A percentile compares a stretch with the other conserved stretches of the same genome.
These are phyloP conservation scores for Phrynosoma platyrhinos DNA, from an alignment of 2,113 vertebrate genomes.

Conservation along the genomic window DNA sequence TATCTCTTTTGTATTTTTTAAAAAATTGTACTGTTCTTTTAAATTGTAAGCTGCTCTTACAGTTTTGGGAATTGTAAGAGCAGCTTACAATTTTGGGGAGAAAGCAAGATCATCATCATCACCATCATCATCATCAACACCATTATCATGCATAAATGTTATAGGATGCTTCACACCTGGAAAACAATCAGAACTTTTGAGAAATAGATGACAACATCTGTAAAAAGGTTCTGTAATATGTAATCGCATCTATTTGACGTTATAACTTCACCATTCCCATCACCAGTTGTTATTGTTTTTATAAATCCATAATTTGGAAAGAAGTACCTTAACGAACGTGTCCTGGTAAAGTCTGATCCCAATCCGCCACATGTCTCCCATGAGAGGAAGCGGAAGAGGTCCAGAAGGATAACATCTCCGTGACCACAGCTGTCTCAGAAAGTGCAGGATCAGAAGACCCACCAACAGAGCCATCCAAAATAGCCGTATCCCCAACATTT, in stretches of 20 bases:
- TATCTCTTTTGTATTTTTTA: too few relatives aligned
- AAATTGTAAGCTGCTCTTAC: too few relatives aligned
- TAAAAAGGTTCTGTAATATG: too few relatives aligned
- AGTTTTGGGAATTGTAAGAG: too few relatives aligned
- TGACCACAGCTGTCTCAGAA: conserved; percentile 1
- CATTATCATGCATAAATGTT: too few relatives aligned
- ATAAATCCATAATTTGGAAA: not conserved
- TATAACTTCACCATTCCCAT: not conserved
- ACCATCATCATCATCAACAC: too few relatives aligned
- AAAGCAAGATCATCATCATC: too few relatives aligned
- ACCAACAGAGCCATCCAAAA: not conserved
- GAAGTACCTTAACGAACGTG: not conserved
- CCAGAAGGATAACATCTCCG: not conserved
- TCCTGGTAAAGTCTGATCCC: conserved; percentile 3
- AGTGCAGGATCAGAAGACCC: not conserved
- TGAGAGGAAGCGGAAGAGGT: not conserved
- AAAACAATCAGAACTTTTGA: too few relatives aligned
- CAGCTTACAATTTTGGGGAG: too few relatives aligned
- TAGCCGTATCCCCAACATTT: not conserved
- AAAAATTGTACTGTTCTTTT: too few relatives aligned
- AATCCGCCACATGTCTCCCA: not conserved
- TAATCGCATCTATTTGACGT: not conserved
- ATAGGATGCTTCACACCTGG: too few relatives aligned
- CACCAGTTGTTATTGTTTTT: not conserved
- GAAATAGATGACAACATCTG: too few relatives aligned